These are phyloP conservation scores for Acanthochromis polyacanthus DNA, from an alignment of 2,113 vertebrate genomes.

Conservation along the genomic window DNA sequence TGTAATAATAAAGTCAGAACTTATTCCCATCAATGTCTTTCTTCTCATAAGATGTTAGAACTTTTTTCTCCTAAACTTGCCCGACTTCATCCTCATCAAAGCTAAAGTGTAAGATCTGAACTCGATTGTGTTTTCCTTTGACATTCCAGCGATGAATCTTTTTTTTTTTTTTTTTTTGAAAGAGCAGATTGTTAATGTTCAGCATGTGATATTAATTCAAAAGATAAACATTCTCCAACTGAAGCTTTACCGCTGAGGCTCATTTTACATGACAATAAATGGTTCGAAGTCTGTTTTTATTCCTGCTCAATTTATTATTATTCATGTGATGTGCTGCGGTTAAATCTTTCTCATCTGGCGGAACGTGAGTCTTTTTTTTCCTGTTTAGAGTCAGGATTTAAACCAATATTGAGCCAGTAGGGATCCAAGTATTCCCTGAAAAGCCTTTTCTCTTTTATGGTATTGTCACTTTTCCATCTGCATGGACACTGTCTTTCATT, in stretches of 20 bases:
- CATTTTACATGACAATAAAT: slow-evolving; percentile 84
- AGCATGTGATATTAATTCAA: slow-evolving; percentile 70
- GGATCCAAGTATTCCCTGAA: slow-evolving; percentile 72
- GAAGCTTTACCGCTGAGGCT: slow-evolving; percentile 43
- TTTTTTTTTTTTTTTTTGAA: slow-evolving; percentile 31
- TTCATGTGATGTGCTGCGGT: slow-evolving; percentile 78
- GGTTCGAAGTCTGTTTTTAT: slow-evolving; percentile 59
- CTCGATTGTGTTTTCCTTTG: slow-evolving; percentile 24
- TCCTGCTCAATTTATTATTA: slow-evolving; percentile 81
- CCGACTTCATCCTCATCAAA: slow-evolving; percentile 19
- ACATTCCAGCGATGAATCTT: slow-evolving; percentile 42
- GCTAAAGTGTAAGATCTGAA: slow-evolving; percentile 7
- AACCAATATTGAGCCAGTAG: slow-evolving; percentile 81
- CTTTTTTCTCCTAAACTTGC: background rate
- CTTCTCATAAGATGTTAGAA: background rate
- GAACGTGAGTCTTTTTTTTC: slow-evolving; percentile 67
- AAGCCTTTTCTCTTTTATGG: slow-evolving; percentile 69
- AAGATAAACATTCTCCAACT: slow-evolving; percentile 74
- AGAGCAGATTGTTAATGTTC: slow-evolving; percentile 66
- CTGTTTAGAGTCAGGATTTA: slow-evolving; percentile 80
- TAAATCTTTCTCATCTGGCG: slow-evolving; percentile 79
- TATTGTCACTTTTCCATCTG: slow-evolving; percentile 82
- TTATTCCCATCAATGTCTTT: background rate
- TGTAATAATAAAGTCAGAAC: background rate
- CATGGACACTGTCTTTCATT: slow-evolving; percentile 75